phyloP scores from a whole-genome alignment of 2,113 vertebrate species.

The Oceanodroma tethys region DNA sequence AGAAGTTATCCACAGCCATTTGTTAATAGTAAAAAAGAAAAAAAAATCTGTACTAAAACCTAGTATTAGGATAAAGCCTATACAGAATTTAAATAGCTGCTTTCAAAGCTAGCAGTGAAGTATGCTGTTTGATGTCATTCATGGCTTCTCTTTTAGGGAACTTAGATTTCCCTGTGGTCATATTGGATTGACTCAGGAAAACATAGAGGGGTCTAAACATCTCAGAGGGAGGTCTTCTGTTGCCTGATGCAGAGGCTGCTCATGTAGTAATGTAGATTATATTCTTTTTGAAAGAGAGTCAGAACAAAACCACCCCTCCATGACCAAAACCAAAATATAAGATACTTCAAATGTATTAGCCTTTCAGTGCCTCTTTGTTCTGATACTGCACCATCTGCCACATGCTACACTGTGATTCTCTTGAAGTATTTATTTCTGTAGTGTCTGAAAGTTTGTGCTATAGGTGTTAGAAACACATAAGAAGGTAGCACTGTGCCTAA shows the following conservation, averaged over 20 bases:
- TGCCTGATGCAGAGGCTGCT: neutral
- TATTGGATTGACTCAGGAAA: conserved; percentile 6
- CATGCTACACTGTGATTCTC: neutral
- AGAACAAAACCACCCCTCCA: neutral
- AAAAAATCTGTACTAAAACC: neutral
- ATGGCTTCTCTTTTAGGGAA: neutral
- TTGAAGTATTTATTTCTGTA: neutral
- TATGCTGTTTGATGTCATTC: neutral
- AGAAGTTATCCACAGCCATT: neutral
- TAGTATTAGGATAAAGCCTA: neutral
- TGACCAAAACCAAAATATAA: neutral
- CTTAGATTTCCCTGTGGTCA: neutral
- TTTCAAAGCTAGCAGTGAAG: neutral
- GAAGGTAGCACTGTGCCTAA: neutral
- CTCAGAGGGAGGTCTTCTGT: neutral
- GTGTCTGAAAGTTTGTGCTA: neutral
- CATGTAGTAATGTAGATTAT: neutral
- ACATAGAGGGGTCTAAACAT: neutral
- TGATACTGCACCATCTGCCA: neutral
- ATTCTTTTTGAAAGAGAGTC: neutral
- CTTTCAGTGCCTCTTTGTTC: conserved; percentile 21
- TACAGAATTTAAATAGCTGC: neutral
- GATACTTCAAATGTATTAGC: neutral
- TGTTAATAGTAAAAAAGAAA: neutral
- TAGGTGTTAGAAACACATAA: neutral